Conservation (phyloP, 1,140 invertebrate species). For the Sinella curviseta region DNA sequence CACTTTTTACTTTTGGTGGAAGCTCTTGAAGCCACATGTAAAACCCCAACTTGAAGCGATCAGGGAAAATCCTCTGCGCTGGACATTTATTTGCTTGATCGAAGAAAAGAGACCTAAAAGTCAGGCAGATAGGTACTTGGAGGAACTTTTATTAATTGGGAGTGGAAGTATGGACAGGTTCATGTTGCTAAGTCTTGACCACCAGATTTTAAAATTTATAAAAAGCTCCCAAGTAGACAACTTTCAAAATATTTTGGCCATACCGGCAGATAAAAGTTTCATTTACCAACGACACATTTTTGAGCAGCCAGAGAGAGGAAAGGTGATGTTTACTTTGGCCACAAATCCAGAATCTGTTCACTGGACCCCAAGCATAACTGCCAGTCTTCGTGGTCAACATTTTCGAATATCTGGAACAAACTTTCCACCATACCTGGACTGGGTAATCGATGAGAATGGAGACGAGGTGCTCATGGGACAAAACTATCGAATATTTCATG, state of each 20-base stretch:
- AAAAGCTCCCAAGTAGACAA: not conserved
- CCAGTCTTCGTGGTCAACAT: not conserved
- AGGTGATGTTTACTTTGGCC: not conserved
- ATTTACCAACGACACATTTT: not conserved
- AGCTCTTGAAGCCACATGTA: not conserved
- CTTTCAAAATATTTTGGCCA: not conserved
- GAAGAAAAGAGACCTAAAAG: not conserved
- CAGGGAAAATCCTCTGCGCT: not conserved
- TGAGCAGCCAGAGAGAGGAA: not conserved
- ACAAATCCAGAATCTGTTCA: not conserved
- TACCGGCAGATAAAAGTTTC: not conserved
- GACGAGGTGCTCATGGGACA: not conserved
- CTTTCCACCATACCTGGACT: slow-evolving; percentile 5
- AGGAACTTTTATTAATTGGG: not conserved
- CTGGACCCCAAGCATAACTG: not conserved
- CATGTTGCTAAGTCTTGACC: not conserved
- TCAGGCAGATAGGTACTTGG: not conserved
- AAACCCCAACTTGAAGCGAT: not conserved
- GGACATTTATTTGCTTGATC: slow-evolving; percentile 7
- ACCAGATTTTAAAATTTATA: not conserved
- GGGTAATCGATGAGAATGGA: not conserved
- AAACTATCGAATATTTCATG: slow-evolving; percentile 2
- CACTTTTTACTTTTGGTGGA: not conserved
- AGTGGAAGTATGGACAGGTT: not conserved
- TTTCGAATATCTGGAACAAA: slow-evolving; percentile 3